phyloP scores from a whole-genome alignment of 2,888 invertebrate genomes.

The Subacronicta megacephala region DNA sequence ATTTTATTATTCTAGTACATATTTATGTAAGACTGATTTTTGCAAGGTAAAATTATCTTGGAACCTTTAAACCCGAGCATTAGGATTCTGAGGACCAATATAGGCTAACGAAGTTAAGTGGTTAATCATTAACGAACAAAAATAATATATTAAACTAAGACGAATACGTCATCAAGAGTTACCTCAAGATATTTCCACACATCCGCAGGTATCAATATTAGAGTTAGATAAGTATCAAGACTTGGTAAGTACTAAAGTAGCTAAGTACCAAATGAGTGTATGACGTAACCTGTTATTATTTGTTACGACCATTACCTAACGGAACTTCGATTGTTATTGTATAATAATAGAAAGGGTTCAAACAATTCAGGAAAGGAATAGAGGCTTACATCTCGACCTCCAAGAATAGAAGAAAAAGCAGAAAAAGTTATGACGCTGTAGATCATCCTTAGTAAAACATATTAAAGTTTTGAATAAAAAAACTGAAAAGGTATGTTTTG shows the following conservation, averaged over 20 bases:
- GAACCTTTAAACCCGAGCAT: no score
- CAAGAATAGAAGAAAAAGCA: background rate
- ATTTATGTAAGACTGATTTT: no score
- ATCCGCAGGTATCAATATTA: constrained; percentile 4
- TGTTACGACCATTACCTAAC: constrained; percentile 45
- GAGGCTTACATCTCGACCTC: background rate
- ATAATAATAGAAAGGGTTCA: constrained; percentile 55
- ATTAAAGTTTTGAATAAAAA: no score
- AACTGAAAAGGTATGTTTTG: no score
- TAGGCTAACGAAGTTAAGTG: no score
- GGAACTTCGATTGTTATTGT: constrained; percentile 43
- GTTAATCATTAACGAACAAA: no score
- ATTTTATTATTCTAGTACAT: no score
- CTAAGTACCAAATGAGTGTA: constrained; percentile 31
- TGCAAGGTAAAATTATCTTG: no score
- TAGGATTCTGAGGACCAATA: no score
- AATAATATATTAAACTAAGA: no score
- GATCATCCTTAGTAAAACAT: no score
- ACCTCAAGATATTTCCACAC: constrained; percentile 1
- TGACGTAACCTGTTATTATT: constrained; percentile 50
- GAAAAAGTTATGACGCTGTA: no score
- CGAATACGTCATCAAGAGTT: background rate
- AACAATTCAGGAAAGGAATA: background rate
- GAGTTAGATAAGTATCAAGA: constrained; percentile 22
- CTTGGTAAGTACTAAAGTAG: constrained; percentile 10